Evolutionary conservation across 2,113 vertebrate genomes (phyloP).

Genomic region (Megaceryle maxima): DNA sequence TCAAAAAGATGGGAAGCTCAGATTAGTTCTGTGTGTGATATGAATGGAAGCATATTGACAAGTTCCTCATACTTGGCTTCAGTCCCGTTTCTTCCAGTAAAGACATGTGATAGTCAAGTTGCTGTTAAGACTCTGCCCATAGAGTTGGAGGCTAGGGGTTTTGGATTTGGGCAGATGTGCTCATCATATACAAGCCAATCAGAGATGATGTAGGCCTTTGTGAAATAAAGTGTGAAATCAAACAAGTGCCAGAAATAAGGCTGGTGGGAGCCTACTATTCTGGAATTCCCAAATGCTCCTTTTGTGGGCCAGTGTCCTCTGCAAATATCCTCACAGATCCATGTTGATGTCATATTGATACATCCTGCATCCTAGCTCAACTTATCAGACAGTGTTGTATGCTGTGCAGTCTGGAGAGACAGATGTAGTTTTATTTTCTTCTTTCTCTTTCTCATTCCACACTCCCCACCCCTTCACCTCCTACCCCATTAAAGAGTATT

Average conservation of each 20-base stretch:
- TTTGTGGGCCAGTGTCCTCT: neutral
- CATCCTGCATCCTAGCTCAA: neutral
- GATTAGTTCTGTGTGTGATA: neutral
- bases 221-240: slow-evolving; percentile 8
- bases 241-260: neutral
- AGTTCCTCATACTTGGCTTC: neutral
- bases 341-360: neutral
- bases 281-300: neutral
- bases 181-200: neutral
- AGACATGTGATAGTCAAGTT: neutral
- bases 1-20: neutral
- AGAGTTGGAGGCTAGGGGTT: neutral
- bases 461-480: rapidly evolving
- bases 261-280: slow-evolving; percentile 6
- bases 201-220: neutral
- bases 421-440: neutral
- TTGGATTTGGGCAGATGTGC: neutral
- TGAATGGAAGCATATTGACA: neutral
- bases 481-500: neutral
- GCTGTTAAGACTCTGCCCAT: neutral
- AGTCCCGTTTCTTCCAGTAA: neutral
- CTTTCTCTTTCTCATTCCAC: neutral
- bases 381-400: neutral
- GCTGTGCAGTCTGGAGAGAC: neutral
- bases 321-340: neutral